Evolutionary conservation across 1,140 invertebrate species (phyloP), one percentile per base, ranked within the genome.

Genomic region (Brachionus paranguensis): DNA sequence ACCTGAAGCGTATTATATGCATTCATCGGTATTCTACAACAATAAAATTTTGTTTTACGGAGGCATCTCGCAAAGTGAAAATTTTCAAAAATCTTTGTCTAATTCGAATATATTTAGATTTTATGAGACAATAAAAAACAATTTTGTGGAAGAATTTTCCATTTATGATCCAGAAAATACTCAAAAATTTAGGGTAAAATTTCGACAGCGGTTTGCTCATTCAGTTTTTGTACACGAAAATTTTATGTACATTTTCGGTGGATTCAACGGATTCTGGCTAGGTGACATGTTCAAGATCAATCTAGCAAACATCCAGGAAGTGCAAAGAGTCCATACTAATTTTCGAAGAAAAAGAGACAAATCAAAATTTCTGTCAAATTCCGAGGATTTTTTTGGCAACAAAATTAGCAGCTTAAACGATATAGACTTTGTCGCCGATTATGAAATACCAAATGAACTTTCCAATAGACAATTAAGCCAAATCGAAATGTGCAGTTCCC

Each of bases 171-270:
- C 20, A 24, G 7, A 50, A 76, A 47, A 60, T 6, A 20, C 17
- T 5, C 33, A 37, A n/a, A 76, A 50, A 50, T 76, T 76, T 50
- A 33, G 14, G 17, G 5, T 50, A 29, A 76, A 76, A 47, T 27
- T 27, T 47, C 43, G 72, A 24, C 72, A 76, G 11, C 17, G 72
- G 4, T 76, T 37, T 76, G 72, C 43, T 5, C 72, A 76, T 50
- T 50, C 43, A 3, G 27, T 10, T 50, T 50, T 76, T 27, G n/a
- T 76, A 6, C 47, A 76, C 27, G 12, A 76, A 27, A 76, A 76
- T 76, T 50, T 24, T 29, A 50, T 76, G 45, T 64, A 81, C 53
- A 60, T 81, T 14, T 81, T 81, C 37, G 78, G 50, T 81, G 78
- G 78, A 14, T 81, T 81, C 27, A 81, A 81, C 29, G 53, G 53